Percentiles rank a stretch among this genome's conserved stretches.
These are phyloP conservation scores for Drosophila meridiana DNA, from an alignment of 2,888 invertebrate genomes.

Conservation along the genomic window DNA sequence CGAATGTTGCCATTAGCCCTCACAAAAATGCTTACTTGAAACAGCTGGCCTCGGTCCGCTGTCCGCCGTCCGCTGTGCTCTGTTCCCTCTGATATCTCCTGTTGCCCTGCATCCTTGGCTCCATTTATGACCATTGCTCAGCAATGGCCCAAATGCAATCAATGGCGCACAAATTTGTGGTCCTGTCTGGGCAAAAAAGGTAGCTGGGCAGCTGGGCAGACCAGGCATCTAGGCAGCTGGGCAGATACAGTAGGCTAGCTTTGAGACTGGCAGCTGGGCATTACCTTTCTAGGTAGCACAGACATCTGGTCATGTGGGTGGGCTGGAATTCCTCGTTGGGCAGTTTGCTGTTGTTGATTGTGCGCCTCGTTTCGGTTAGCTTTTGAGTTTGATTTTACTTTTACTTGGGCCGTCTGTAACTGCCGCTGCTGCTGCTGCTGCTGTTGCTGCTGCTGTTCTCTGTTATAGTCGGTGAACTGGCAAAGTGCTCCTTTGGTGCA, in stretches of 20 bases:
- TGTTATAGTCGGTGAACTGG: conserved; percentile 55
- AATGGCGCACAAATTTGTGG: conserved; percentile 35
- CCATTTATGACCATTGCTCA: conserved; percentile 46
- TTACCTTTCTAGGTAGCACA: conserved; percentile 2
- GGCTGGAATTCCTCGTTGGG: conserved; percentile 32
- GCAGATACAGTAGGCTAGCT: conserved; percentile 3
- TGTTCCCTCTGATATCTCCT: background rate
- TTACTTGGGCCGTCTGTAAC: conserved; percentile 41
- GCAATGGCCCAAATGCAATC: conserved; percentile 54
- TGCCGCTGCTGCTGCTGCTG: conserved; percentile 16
- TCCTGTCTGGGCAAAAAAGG: conserved; percentile 18
- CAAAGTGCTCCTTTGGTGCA: conserved; percentile 80
- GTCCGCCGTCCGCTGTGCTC: background rate
- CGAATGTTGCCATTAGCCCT: conserved; percentile 61
- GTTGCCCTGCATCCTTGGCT: conserved; percentile 22
- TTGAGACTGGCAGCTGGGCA: conserved; percentile 10
- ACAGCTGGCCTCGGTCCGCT: conserved; percentile 9
- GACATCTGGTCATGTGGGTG: conserved; percentile 8
- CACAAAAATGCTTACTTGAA: conserved; percentile 14
- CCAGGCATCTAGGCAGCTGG: background rate
- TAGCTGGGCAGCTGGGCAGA: background rate
- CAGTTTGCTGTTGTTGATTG: conserved; percentile 55
- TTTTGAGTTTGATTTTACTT: conserved; percentile 61
- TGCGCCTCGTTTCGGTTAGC: conserved; percentile 38
- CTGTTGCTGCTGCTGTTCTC: conserved; percentile 12